These are phyloP conservation scores for Perdix hodgsoniae DNA, from an alignment of 2,797 vertebrate genomes.

Conservation along the genomic window DNA sequence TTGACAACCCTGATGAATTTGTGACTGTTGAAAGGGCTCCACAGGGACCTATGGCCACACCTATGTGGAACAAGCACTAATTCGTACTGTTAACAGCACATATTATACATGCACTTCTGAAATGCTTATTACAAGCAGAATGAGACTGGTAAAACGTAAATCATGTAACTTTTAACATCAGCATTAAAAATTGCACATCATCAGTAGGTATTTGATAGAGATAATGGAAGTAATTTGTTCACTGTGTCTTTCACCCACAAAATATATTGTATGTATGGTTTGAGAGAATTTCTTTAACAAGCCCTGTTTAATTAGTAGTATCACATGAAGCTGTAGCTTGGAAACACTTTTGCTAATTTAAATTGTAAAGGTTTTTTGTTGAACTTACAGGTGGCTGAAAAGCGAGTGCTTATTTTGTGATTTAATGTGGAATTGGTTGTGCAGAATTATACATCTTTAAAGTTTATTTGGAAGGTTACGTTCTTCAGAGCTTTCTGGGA, in stretches of 20 bases:
- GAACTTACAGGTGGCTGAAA: slow-evolving; percentile 49
- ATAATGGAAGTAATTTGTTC: slow-evolving; percentile 48
- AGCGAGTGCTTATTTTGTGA: slow-evolving; percentile 38
- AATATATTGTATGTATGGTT: slow-evolving; percentile 59
- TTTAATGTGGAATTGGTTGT: slow-evolving; percentile 44
- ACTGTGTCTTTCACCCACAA: slow-evolving; percentile 27
- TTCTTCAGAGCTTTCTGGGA: slow-evolving; percentile 31
- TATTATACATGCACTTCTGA: not conserved
- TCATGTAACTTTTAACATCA: slow-evolving; percentile 43
- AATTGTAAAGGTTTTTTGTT: slow-evolving; percentile 34
- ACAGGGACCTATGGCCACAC: slow-evolving; percentile 90
- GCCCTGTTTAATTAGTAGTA: slow-evolving; percentile 39
- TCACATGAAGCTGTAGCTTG: slow-evolving; percentile 42
- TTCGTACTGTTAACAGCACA: not conserved
- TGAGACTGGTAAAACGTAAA: not conserved
- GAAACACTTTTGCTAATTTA: slow-evolving; percentile 45
- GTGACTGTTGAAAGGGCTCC: slow-evolving; percentile 92
- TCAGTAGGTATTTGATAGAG: slow-evolving; percentile 35
- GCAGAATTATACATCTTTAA: slow-evolving; percentile 25
- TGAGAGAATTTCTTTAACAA: slow-evolving; percentile 48
- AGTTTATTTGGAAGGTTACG: not conserved
- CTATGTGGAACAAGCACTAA: slow-evolving; percentile 96
- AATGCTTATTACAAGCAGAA: not conserved
- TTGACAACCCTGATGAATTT: slow-evolving; percentile 93
- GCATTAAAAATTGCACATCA: slow-evolving; percentile 38